Percentiles rank a stretch among this genome's conserved stretches.
Conservation (phyloP, 2,888 invertebrate genomes). For the Idaea aversata region DNA sequence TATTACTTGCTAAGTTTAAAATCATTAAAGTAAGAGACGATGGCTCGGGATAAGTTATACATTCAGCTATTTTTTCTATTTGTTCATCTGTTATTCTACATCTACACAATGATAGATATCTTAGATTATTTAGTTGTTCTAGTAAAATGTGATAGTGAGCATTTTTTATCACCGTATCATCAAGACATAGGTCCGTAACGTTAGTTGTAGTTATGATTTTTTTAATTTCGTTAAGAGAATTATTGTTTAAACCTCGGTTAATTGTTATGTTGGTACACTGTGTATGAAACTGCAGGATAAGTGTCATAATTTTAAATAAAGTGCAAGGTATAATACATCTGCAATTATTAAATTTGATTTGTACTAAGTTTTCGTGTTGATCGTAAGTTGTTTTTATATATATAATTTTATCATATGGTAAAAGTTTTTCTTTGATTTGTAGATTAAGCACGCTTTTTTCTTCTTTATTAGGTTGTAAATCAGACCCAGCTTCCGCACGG, state of each 20-base stretch:
- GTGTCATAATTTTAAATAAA: constrained; percentile 41
- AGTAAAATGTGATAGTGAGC: constrained; percentile 49
- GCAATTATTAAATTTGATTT: constrained; percentile 44
- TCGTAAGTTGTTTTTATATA: constrained; percentile 38
- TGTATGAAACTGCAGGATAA: constrained; percentile 41
- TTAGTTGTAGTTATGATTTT: constrained; percentile 39
- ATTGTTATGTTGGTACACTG: constrained; percentile 38
- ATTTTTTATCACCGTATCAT: constrained; percentile 37
- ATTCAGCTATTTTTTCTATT: constrained; percentile 39
- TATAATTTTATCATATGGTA: background rate
- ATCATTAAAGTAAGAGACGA: constrained; percentile 42
- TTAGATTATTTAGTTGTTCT: constrained; percentile 31
- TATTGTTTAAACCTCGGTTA: constrained; percentile 36
- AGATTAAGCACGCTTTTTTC: background rate
- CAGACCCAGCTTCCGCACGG: background rate
- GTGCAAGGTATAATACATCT: constrained; percentile 33
- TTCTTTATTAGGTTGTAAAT: background rate
- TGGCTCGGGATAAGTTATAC: constrained; percentile 35
- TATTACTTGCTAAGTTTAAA: constrained; percentile 56
- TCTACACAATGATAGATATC: constrained; percentile 47
- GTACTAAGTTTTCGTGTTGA: constrained; percentile 33
- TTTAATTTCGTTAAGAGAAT: constrained; percentile 44
- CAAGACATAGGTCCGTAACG: constrained; percentile 55
- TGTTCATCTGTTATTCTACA: constrained; percentile 49
- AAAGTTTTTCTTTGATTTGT: background rate